Base-by-base conservation (phyloP, 2,888 invertebrate species). In the Oxystoma pomonae region DNA sequence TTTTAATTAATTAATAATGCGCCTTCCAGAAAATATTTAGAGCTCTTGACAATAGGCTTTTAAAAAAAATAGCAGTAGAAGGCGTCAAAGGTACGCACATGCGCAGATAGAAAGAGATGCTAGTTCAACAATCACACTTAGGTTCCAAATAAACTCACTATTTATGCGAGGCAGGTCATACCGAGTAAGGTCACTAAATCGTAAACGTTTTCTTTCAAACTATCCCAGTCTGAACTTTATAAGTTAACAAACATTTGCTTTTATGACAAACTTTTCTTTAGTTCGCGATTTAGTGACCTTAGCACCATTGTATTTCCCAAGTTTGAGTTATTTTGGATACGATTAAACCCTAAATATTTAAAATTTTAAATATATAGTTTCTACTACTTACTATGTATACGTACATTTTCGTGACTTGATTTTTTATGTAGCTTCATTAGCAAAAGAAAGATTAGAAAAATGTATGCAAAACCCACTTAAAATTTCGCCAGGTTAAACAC, bases 141-240 rank as follows among this genome's bases (percentile, higher is more conserved):
- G 12, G 85, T 86, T 87, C 87, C 86, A 87, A 87, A 86, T 85
- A 86, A 87, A 87, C 87, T 87, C 87, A 87, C 87, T 87, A 86
- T 64, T 84, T 85, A 82, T 87, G 87, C 87, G 87, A 87, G 87
- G 87, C 85, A 87, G 87, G 87, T 80, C 76, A 80, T 80, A 79
- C 80, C 78, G 79, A 78, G 77, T 35, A 35, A 35, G 35, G 35
- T 35, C 35, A 35, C 35, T 35, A 35, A 35, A 35, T 35, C 12
- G 12, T 12, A 3, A 35, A 35, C 3, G 3, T 35, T n/a, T n/a
- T n/a, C n/a, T n/a, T n/a, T n/a, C n/a, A n/a, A n/a, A n/a, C n/a
- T n/a, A n/a, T n/a, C n/a, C n/a, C n/a, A n/a, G n/a, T n/a, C n/a
- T n/a, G n/a, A n/a, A n/a, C n/a, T n/a, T n/a, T n/a, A n/a, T n/a